phyloP scores from a whole-genome alignment of 2,888 invertebrate species.

The Harpagoxenus sublaevis region DNA sequence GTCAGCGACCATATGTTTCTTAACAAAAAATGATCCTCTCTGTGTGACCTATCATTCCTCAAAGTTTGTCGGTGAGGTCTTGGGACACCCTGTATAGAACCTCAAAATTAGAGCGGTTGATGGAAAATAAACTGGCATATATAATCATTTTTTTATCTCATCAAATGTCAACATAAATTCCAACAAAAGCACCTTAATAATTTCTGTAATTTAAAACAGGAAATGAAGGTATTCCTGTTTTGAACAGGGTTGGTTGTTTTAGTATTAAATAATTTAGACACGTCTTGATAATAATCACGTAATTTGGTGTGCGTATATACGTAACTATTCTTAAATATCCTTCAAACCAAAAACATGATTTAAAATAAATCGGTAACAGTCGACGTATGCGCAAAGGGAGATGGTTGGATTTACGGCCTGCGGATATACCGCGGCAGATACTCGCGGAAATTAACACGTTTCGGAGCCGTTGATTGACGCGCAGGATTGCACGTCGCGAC shows the following conservation, averaged over 20 bases:
- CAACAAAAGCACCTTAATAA: neutral
- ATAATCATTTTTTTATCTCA: neutral
- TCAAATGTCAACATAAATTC: neutral
- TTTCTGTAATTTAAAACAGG: neutral
- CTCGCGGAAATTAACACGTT: conserved; percentile 68
- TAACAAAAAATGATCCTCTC: too few relatives aligned
- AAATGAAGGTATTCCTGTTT: neutral
- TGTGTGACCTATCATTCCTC: too few relatives aligned
- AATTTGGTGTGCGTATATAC: neutral
- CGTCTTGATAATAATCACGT: neutral
- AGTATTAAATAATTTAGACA: neutral
- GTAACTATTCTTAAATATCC: neutral
- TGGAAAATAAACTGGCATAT: neutral
- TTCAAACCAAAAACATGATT: neutral
- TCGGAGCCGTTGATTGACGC: conserved; percentile 61
- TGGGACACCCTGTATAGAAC: too few relatives aligned
- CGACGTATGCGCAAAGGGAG: neutral
- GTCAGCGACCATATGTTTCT: too few relatives aligned
- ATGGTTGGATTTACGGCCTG: conserved; percentile 26
- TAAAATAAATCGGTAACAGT: conserved; percentile 28
- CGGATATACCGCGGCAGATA: conserved; percentile 43
- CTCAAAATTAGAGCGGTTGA: neutral
- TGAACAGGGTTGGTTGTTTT: neutral
- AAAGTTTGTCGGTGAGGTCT: too few relatives aligned
- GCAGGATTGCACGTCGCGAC: conserved; percentile 57